Conservation (phyloP, 2,888 invertebrate genomes). For the Ethmia dodecea region DNA sequence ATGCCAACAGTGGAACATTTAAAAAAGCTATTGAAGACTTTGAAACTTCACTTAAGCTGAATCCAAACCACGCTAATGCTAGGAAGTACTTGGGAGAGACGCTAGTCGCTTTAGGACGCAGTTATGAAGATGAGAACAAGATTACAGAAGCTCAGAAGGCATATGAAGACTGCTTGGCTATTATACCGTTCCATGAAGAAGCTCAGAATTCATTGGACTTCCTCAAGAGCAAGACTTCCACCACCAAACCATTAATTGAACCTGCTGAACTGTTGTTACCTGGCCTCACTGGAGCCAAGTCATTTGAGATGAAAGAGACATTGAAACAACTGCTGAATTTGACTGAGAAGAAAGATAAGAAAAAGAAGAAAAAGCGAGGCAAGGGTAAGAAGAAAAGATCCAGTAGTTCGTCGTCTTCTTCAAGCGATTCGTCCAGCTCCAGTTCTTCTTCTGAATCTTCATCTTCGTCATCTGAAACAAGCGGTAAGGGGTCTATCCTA, state of each 20-base stretch:
- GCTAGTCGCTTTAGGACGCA: slow-evolving; percentile 90
- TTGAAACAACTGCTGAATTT: slow-evolving; percentile 80
- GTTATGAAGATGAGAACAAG: slow-evolving; percentile 92
- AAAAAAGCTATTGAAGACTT: slow-evolving; percentile 96
- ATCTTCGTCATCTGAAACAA: slow-evolving; percentile 77
- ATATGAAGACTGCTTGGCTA: slow-evolving; percentile 88
- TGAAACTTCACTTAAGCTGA: slow-evolving; percentile 91
- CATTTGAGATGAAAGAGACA: slow-evolving; percentile 81
- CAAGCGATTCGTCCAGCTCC: slow-evolving; percentile 82
- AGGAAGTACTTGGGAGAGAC: slow-evolving; percentile 97
- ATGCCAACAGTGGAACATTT: slow-evolving; percentile 96
- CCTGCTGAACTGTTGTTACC: slow-evolving; percentile 80
- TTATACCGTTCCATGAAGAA: slow-evolving; percentile 92
- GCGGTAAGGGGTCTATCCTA: slow-evolving; percentile 51
- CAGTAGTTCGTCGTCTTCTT: slow-evolving; percentile 81
- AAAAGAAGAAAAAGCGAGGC: slow-evolving; percentile 81
- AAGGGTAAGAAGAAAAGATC: slow-evolving; percentile 81
- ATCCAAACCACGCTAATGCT: slow-evolving; percentile 94
- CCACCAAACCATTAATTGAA: slow-evolving; percentile 79
- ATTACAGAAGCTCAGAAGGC: slow-evolving; percentile 90
- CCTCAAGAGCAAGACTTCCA: slow-evolving; percentile 82
- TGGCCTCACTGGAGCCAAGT: slow-evolving; percentile 73
- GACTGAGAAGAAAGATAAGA: slow-evolving; percentile 81
- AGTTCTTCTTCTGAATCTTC: slow-evolving; percentile 78
- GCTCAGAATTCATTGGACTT: slow-evolving; percentile 90